These are phyloP conservation scores for Acanthopleura granulata DNA, from an alignment of 2,888 invertebrate species.

Conservation along the genomic window DNA sequence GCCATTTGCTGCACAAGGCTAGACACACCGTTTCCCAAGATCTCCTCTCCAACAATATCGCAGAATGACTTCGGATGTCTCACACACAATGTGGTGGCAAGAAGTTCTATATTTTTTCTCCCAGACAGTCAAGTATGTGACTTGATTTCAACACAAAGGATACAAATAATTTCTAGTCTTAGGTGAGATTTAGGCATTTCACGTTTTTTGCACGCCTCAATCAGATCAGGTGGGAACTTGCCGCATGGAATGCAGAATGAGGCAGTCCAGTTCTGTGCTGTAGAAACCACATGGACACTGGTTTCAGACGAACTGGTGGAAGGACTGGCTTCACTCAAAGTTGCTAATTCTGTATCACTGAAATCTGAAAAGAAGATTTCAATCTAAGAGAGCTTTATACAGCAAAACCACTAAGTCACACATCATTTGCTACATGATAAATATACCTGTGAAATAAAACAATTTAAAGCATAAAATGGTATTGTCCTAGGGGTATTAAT, in stretches of 20 bases:
- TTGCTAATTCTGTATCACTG: no score
- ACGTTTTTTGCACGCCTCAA: neutral
- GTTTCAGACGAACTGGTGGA: neutral
- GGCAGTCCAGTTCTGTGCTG: conserved; percentile 3
- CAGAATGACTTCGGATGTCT: conserved; percentile 7
- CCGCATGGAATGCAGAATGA: conserved; percentile 5
- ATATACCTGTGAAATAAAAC: no score
- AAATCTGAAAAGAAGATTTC: no score
- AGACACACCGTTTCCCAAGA: neutral
- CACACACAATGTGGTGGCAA: neutral
- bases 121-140: neutral
- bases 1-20: neutral
- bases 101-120: neutral
- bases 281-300: neutral
- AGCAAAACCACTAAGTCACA: no score
- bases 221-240: neutral
- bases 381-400: no score
- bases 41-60: neutral
- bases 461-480: no score
- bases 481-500: no score
- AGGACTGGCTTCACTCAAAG: neutral
- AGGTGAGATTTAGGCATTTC: neutral
- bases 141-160: conserved; percentile 6
- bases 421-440: no score
- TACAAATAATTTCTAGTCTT: neutral